phyloP scores from a whole-genome alignment of 2,888 invertebrate genomes.

The Tipula helvola region DNA sequence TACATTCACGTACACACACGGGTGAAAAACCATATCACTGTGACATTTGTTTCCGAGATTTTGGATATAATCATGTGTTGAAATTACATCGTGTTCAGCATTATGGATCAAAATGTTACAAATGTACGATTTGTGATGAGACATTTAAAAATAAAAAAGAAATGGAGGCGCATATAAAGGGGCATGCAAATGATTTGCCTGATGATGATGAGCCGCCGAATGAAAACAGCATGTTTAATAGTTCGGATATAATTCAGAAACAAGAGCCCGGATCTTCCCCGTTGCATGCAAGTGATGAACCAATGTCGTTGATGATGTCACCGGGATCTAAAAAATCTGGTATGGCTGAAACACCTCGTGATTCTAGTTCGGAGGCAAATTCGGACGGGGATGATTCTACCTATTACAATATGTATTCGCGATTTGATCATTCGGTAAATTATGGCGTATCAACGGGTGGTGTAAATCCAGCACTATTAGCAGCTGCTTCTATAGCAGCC shows the following conservation, averaged over 20 bases:
- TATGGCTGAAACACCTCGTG: conserved; percentile 17
- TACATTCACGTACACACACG: conserved; percentile 82
- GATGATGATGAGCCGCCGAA: conserved; percentile 34
- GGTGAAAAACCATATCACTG: conserved; percentile 86
- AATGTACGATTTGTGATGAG: conserved; percentile 82
- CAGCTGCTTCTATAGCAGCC: conserved; percentile 30
- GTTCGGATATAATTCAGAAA: neutral
- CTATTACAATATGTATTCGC: conserved; percentile 18
- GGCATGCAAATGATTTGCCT: conserved; percentile 51
- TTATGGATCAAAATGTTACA: conserved; percentile 84
- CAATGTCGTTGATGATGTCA: conserved; percentile 31
- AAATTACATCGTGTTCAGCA: conserved; percentile 83
- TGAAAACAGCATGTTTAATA: neutral
- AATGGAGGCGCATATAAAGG: conserved; percentile 80
- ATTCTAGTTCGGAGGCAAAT: conserved; percentile 18
- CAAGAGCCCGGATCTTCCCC: neutral
- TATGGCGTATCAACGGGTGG: conserved; percentile 20
- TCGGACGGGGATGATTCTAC: conserved; percentile 18
- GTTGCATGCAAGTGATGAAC: neutral
- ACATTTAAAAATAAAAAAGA: conserved; percentile 84
- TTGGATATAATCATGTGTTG: conserved; percentile 83
- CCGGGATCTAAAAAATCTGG: conserved; percentile 16
- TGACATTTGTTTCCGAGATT: conserved; percentile 81
- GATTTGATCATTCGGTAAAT: conserved; percentile 15
- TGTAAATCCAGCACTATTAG: conserved; percentile 34